Base-by-base conservation (phyloP, 2,888 invertebrate species). In the Graphium colonna region DNA sequence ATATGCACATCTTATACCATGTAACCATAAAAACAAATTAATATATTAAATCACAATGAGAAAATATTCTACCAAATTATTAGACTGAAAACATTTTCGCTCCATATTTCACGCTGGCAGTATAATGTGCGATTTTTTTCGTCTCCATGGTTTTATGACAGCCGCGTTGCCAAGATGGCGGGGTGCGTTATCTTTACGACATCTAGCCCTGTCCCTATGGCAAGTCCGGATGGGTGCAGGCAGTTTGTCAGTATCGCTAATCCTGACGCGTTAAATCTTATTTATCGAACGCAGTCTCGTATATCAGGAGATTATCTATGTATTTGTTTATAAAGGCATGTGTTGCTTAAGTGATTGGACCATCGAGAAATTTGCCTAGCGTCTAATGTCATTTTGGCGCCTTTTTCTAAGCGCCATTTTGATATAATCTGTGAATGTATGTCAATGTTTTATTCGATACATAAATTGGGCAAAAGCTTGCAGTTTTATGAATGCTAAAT, bases 81-180 rank as follows among this genome's bases (percentile, higher is more conserved):
- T 10, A 3, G 33, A 33, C 36, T n/a, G 8, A 17, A 33, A 21
- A 38, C 21, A 38, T 46, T 51, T 39, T 44, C 43, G 10, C 26
- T 2, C 18, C 38, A 43, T 46, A 43, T 18, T 15, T 47, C 46
- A 42, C 15, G 40, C 28, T 42, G 42, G 42, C 42, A 46, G 15
- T 16, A 15, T 12, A 26, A 33, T 36, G 13, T 38, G 33, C 51
- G 41, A 36, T 15, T 42, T 51, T 44, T 50, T 33, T 46, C 46
- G 9, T 41, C 21, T 36, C 26, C 41, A 44, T 44, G 36, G 12
- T 36, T 52, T 52, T 52, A 52, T 38, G 47, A 28, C 42, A 17
- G 41, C 36, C 28, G 10, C 43, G 52, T 47, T 42, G 52, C 52
- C 52, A 46, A 47, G 42, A 52, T 48, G 52, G 47, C 52, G 47